Evolutionary conservation across 1,140 invertebrate genomes (phyloP).

Genomic region (Drosophila nigromelanica): DNA sequence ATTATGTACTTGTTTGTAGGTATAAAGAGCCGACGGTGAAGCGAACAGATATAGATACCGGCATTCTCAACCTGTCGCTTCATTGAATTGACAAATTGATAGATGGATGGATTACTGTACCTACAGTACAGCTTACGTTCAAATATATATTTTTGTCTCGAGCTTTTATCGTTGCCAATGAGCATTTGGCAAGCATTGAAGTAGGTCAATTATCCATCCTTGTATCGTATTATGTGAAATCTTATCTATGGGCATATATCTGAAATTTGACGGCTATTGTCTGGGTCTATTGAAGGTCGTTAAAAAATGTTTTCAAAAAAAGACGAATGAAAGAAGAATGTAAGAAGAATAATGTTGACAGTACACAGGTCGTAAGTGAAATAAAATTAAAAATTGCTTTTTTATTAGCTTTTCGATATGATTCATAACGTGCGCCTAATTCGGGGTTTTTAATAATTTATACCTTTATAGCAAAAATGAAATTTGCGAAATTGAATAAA

Average conservation of each 20-base stretch:
- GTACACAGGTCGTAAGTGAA: too few species aligned
- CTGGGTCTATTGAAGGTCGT: conserved; percentile 22
- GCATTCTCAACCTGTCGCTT: conserved; percentile 34
- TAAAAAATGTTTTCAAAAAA: too few species aligned
- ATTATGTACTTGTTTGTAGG: conserved; percentile 23
- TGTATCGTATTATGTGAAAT: background rate
- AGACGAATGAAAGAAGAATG: too few species aligned
- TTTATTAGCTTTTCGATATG: too few species aligned
- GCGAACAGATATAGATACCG: conserved; percentile 14
- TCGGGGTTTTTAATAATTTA: too few species aligned
- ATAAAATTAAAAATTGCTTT: too few species aligned
- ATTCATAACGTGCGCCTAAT: too few species aligned
- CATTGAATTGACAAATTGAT: conserved; percentile 30
- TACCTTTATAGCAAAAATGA: too few species aligned
- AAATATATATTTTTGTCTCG: background rate
- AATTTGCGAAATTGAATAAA: too few species aligned
- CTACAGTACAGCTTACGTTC: background rate
- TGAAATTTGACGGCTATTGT: conserved; percentile 6
- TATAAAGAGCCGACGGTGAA: background rate
- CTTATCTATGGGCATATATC: conserved; percentile 4
- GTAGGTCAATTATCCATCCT: conserved; percentile 40
- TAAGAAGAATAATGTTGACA: too few species aligned
- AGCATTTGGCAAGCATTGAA: conserved; percentile 14
- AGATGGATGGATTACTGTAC: background rate
- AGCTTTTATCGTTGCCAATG: conserved; percentile 1